Conservation (phyloP, 2,888 invertebrate genomes). For the Hoplodrina ambigua region DNA sequence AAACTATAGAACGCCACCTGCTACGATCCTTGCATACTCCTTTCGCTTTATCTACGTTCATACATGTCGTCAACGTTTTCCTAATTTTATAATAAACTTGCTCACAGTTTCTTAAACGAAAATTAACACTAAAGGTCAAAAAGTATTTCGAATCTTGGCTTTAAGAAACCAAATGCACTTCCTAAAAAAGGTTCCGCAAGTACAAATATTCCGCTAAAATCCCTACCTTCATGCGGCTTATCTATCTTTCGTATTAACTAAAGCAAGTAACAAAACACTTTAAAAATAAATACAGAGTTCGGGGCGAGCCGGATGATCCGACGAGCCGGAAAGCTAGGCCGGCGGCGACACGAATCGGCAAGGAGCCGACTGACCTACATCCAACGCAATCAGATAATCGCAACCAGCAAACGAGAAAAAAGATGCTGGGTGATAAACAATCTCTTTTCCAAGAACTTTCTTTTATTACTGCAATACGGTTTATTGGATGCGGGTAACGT, state of each 20-base stretch:
- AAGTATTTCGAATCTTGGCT: too few species aligned
- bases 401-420: slow-evolving; percentile 5
- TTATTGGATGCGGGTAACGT: neutral
- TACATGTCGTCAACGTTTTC: too few species aligned
- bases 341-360: neutral
- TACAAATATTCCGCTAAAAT: too few species aligned
- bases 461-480: slow-evolving; percentile 1
- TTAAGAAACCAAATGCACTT: too few species aligned
- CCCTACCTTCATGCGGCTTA: too few species aligned
- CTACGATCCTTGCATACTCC: too few species aligned
- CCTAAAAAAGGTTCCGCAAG: too few species aligned
- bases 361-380: slow-evolving; percentile 39
- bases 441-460: neutral
- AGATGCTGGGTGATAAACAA: neutral
- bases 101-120: too few species aligned
- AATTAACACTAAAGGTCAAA: too few species aligned
- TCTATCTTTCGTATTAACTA: neutral
- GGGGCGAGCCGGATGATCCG: slow-evolving; percentile 3
- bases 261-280: neutral
- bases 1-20: too few species aligned
- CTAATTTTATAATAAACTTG: too few species aligned
- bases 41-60: too few species aligned
- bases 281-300: neutral
- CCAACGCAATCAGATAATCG: slow-evolving; percentile 7
- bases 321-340: slow-evolving; percentile 11